Conservation (phyloP, 2,888 invertebrate species). For the Stictocephala bisonia region DNA sequence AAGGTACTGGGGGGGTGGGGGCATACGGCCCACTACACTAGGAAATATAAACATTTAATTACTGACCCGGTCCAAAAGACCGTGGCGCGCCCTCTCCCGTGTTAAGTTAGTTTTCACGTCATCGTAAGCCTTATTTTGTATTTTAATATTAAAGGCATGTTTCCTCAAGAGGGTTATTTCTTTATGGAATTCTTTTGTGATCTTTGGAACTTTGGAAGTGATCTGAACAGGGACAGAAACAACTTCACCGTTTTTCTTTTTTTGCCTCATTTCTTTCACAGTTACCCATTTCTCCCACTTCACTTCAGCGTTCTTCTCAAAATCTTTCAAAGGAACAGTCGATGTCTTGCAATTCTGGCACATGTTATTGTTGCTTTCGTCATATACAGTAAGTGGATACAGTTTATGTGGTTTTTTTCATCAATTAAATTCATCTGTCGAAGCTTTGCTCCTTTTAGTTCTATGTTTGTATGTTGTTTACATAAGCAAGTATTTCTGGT, state of each 20-base stretch:
- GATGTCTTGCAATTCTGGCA: background rate
- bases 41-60: no score
- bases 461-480: no score
- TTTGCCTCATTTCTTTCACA: background rate
- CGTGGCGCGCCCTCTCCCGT: no score
- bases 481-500: no score
- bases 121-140: constrained; percentile 30
- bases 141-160: constrained; percentile 41
- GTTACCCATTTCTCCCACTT: constrained; percentile 17
- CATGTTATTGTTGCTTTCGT: constrained; percentile 7
- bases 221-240: background rate
- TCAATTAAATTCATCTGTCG: background rate
- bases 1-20: no score
- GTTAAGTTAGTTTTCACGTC: constrained; percentile 19
- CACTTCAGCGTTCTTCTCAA: background rate
- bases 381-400: background rate
- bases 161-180: constrained; percentile 9
- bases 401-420: background rate
- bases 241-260: background rate
- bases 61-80: no score
- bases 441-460: background rate
- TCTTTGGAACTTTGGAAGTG: background rate
- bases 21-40: no score
- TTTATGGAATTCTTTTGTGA: constrained; percentile 20
- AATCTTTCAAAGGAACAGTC: background rate